Evolutionary conservation across 2,888 invertebrate genomes (phyloP).

Genomic region (Pimpla rufipes): DNA sequence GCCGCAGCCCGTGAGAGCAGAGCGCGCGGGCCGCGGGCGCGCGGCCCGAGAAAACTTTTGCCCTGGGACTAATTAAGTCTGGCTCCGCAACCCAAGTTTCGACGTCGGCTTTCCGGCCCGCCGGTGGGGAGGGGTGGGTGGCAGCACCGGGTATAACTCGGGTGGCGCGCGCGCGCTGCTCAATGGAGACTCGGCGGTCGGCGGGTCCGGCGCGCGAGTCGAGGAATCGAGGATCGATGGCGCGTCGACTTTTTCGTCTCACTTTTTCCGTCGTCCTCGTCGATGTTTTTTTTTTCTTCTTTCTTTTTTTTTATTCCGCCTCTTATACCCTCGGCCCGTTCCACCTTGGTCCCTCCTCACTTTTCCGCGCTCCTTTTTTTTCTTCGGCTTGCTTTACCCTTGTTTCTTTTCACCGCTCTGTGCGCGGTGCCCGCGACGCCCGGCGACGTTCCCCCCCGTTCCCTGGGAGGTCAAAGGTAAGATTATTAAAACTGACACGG

Average conservation of each 20-base stretch:
- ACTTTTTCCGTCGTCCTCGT: background rate
- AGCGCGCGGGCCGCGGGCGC: background rate
- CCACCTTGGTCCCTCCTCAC: background rate
- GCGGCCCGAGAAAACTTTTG: constrained; percentile 74
- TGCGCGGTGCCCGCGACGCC: background rate
- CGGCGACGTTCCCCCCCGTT: background rate
- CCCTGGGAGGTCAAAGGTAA: constrained; percentile 16
- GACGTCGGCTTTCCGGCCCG: constrained; percentile 69
- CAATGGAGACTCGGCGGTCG: constrained; percentile 39
- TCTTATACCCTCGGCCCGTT: no score
- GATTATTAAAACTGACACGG: constrained; percentile 51
- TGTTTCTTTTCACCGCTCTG: no score
- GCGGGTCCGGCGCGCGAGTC: constrained; percentile 8
- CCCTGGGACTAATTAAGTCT: constrained; percentile 79
- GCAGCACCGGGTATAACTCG: no score
- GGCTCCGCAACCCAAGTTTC: constrained; percentile 71
- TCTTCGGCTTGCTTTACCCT: background rate
- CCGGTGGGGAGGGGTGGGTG: constrained; percentile 48
- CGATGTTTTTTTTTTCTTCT: background rate
- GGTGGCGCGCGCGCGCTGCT: background rate
- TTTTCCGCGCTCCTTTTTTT: no score
- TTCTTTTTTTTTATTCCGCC: background rate
- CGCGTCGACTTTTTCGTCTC: constrained; percentile 25
- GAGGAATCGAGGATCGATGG: constrained; percentile 56
- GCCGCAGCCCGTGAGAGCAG: no score